Conservation (phyloP, 1,140 invertebrate species). For the Aradophagus sp. region DNA sequence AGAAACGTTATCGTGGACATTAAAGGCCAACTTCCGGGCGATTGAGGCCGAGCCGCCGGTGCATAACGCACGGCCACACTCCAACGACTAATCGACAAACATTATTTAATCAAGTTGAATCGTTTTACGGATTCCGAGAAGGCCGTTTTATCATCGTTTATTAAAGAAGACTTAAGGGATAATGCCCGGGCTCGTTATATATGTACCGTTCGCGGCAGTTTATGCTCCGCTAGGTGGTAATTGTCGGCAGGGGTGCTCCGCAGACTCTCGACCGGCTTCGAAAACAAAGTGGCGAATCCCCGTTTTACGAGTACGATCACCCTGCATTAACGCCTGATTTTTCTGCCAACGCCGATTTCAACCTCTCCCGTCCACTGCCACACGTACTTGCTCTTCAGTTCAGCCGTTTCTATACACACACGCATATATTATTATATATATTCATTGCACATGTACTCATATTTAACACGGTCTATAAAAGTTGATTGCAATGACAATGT, state of each 20-base stretch:
- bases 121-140: constrained; percentile 33
- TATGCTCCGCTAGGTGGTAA: constrained; percentile 35
- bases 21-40: constrained; percentile 18
- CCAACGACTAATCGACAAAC: constrained; percentile 18
- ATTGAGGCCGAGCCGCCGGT: constrained; percentile 6
- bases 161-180: constrained; percentile 38
- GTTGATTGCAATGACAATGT: no score
- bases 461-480: no score
- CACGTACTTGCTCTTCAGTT: no score
- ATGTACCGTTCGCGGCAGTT: constrained; percentile 31
- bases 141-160: constrained; percentile 39
- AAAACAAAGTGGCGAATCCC: constrained; percentile 39
- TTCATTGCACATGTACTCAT: no score
- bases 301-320: constrained; percentile 48
- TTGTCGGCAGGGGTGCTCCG: constrained; percentile 31
- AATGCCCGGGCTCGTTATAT: constrained; percentile 32
- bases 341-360: no score
- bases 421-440: no score
- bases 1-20: constrained; percentile 9
- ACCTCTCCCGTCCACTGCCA: no score
- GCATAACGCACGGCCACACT: constrained; percentile 4
- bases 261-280: constrained; percentile 29
- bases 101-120: constrained; percentile 38
- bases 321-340: constrained; percentile 44
- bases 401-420: no score